Evolutionary conservation across 2,888 invertebrate species (phyloP).

Genomic region (Tinea pellionella): DNA sequence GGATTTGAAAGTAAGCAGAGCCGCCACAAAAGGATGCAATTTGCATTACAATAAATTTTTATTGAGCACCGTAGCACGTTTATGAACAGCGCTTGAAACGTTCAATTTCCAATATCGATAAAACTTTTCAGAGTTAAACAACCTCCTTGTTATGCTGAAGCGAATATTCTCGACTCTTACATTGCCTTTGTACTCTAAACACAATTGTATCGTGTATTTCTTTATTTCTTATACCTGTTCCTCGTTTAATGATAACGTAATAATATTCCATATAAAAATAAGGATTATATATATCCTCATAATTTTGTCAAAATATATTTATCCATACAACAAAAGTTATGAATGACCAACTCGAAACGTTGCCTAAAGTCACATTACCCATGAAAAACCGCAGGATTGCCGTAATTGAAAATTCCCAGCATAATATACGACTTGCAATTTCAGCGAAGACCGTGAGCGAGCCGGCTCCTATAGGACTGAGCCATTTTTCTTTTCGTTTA

Average conservation of each 20-base stretch:
- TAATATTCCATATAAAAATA: no score
- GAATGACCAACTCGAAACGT: slow-evolving; percentile 52
- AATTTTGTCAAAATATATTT: not conserved
- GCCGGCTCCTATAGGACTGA: slow-evolving; percentile 44
- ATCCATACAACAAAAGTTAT: slow-evolving; percentile 29
- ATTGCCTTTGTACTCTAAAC: slow-evolving; percentile 7
- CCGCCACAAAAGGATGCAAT: slow-evolving; percentile 50
- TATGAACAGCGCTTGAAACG: slow-evolving; percentile 30
- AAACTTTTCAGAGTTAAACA: slow-evolving; percentile 19
- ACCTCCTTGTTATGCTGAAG: slow-evolving; percentile 2
- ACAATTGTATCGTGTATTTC: slow-evolving; percentile 5
- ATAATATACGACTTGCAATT: slow-evolving; percentile 68
- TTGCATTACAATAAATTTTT: slow-evolving; percentile 62
- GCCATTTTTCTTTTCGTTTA: slow-evolving; percentile 60
- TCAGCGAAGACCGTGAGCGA: slow-evolving; percentile 39
- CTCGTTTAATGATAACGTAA: no score
- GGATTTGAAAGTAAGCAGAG: slow-evolving; percentile 36
- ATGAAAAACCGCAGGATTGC: slow-evolving; percentile 68
- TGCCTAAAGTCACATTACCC: slow-evolving; percentile 65
- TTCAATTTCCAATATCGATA: slow-evolving; percentile 31
- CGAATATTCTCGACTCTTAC: not conserved
- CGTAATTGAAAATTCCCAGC: slow-evolving; percentile 68
- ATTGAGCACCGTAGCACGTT: slow-evolving; percentile 35
- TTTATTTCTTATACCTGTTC: not conserved
- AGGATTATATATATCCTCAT: no score